Conservation (phyloP, 2,888 invertebrate species). For the Rhimphoctona megacephalus region DNA sequence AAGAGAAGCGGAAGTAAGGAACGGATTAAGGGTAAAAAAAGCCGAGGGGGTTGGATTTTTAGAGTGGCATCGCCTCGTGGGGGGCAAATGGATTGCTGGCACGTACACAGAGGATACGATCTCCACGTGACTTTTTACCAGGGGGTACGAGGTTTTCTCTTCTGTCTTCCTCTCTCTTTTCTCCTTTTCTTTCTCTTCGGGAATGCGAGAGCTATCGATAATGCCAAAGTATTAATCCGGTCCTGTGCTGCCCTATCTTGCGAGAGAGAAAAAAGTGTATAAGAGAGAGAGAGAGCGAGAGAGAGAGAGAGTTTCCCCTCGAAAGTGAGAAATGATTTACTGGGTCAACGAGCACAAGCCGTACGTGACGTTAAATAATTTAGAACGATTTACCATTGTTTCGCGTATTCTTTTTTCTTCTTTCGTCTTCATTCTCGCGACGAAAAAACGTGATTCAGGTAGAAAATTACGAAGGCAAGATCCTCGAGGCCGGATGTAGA, state of each 20-base stretch:
- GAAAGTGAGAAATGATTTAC: constrained; percentile 64
- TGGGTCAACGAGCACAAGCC: constrained; percentile 67
- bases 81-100: constrained; percentile 67
- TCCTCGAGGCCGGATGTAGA: not conserved
- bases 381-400: constrained; percentile 61
- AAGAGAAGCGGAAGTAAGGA: constrained; percentile 11
- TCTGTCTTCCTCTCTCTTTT: constrained; percentile 5
- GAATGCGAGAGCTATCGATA: constrained; percentile 65
- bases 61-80: constrained; percentile 46
- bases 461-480: constrained; percentile 8
- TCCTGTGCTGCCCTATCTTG: constrained; percentile 46
- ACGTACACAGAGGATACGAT: constrained; percentile 67
- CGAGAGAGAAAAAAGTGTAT: not conserved
- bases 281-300: not conserved
- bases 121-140: constrained; percentile 68
- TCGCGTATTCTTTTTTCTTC: constrained; percentile 42
- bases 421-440: constrained; percentile 22
- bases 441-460: not conserved
- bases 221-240: constrained; percentile 69
- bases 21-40: constrained; percentile 19
- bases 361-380: constrained; percentile 69
- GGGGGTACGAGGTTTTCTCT: constrained; percentile 49
- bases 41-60: constrained; percentile 45
- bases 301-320: constrained; percentile 31
- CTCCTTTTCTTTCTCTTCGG: constrained; percentile 18